These are phyloP conservation scores for Orcinus orca DNA, from an alignment of 2,113 vertebrate species.

Conservation along the genomic window DNA sequence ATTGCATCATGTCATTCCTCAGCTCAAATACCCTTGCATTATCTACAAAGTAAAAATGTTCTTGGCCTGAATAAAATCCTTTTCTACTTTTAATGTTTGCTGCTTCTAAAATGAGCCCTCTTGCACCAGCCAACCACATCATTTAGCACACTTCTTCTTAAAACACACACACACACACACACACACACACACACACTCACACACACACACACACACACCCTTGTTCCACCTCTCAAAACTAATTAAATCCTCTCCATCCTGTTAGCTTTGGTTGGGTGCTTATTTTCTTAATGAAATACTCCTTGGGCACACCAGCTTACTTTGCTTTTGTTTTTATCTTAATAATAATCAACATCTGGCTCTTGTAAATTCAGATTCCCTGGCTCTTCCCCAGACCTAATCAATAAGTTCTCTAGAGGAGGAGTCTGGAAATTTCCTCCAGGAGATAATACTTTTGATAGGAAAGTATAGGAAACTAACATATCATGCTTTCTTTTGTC, in stretches of 20 bases:
- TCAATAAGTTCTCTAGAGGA: neutral
- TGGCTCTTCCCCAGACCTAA: neutral
- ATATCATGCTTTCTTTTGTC: neutral
- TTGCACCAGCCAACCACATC: neutral
- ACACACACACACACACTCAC: neutral
- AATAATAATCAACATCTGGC: neutral
- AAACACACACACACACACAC: neutral
- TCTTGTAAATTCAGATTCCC: neutral
- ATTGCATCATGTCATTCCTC: neutral
- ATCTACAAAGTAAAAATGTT: neutral
- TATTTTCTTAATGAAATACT: neutral
- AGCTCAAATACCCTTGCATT: neutral
- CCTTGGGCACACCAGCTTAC: neutral
- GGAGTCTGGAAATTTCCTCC: neutral
- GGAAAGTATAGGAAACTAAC: neutral
- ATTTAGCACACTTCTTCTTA: neutral
- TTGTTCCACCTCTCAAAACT: neutral
- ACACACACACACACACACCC: neutral
- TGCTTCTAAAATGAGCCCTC: neutral
- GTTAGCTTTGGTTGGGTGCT: neutral
- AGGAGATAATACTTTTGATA: neutral
- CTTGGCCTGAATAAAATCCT: neutral
- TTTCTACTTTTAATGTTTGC: neutral
- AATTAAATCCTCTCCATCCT: neutral
- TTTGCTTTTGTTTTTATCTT: neutral